phyloP scores from a whole-genome alignment of 2,113 vertebrate genomes.

The Aix galericulata region DNA sequence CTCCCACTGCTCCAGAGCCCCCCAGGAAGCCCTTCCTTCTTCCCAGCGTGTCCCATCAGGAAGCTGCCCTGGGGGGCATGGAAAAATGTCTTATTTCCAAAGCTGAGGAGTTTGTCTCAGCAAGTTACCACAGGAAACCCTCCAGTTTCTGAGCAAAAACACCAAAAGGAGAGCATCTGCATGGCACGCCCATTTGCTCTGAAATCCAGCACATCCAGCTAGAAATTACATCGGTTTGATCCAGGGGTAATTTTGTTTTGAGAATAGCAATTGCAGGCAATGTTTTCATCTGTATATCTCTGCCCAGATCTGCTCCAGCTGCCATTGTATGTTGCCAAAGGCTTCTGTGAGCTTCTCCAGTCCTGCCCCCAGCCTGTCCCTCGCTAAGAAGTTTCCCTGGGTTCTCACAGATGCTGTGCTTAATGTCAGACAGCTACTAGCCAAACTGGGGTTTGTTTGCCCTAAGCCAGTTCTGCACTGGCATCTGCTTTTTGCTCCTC shows the following conservation, averaged over 20 bases:
- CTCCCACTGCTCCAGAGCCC: neutral
- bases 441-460: neutral
- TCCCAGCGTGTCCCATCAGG: neutral
- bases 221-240: neutral
- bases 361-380: neutral
- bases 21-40: neutral
- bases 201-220: neutral
- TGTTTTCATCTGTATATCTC: neutral
- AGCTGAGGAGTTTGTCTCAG: neutral
- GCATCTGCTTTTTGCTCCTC: neutral
- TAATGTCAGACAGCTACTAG: neutral
- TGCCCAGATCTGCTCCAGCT: neutral
- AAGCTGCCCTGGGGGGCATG: neutral
- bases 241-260: neutral
- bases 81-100: neutral
- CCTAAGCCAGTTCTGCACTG: neutral
- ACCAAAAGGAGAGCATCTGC: neutral
- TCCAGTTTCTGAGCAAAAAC: neutral
- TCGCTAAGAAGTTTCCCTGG: neutral
- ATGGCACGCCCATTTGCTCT: neutral
- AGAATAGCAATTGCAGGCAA: neutral
- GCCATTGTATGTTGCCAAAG: fast-evolving
- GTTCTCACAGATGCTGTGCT: neutral
- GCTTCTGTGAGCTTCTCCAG: neutral
- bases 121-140: slow-evolving; percentile 14